Evolutionary conservation across 1,140 invertebrate species (phyloP), one percentile per base, ranked within the genome.

Genomic region (Philopotamus ludificatus): DNA sequence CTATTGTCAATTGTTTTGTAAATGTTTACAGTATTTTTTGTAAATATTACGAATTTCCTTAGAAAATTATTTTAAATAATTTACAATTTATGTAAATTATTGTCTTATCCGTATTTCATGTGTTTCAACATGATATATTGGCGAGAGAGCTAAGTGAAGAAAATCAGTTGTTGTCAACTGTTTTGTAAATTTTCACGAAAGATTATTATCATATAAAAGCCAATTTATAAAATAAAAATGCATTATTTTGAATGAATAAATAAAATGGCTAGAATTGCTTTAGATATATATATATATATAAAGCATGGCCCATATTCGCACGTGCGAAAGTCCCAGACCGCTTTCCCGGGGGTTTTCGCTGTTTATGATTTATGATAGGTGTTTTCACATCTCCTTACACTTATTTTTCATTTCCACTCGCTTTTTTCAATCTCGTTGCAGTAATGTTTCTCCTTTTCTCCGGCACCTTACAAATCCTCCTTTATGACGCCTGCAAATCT

Each of bases 361-460:
- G 28, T 55, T 50, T 63, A 69, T 69, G 67, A 69, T 69, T 69
- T 69, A 69, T 65, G 47, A 55, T 55, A 59, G 53, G 67, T 66
- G 63, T 69, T 69, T 69, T 69, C 67, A 69, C 67, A 69, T 66
- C 63, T 66, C 63, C 67, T 66, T 69, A 66, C 67, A 54, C 63
- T 61, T 69, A 69, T 69, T 66, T 69, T 69, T 69, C 67, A 65
- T 65, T 68, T 58, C 58, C 45, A 41, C 63, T 61, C 58, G 28
- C 62, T 55, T 61, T 63, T 64, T 62, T 65, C 63, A 57, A 57
- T 65, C 51, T 65, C 63, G 54, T 58, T 58, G 63, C 63, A 59
- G 45, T 65, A 60, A 59, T 65, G 55, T 65, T 65, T 60, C 63
- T 59, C 34, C 44, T 45, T 53, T 65, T 65, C 54, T 53, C 34